A percentile compares a stretch with the other conserved stretches of the same genome.
phyloP scores from a whole-genome alignment of 2,113 vertebrate genomes.

The Anguilla rostrata region DNA sequence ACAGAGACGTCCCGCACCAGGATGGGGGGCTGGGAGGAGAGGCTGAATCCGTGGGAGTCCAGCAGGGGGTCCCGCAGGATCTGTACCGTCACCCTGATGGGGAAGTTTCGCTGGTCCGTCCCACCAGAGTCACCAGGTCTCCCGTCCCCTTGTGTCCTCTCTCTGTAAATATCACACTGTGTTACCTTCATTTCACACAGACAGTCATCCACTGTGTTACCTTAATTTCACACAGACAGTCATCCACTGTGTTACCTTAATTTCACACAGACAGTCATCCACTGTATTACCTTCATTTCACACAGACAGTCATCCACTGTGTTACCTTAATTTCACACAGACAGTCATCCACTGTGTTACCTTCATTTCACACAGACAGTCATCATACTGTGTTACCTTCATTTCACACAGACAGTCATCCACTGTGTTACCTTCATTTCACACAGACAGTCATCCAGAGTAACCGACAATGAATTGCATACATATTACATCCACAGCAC shows the following conservation, averaged over 20 bases:
- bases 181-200: not conserved
- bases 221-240: no score
- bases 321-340: not conserved
- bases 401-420: no score
- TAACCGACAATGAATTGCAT: no score
- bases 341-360: no score
- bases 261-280: no score
- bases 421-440: not conserved
- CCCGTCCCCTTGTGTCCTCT: conserved; percentile 59
- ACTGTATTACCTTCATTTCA: not conserved
- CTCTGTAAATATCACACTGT: conserved; percentile 47
- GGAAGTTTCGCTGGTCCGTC: conserved; percentile 63
- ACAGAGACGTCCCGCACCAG: conserved; percentile 65
- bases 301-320: no score
- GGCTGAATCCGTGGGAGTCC: conserved; percentile 65
- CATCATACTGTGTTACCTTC: no score
- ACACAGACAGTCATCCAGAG: no score
- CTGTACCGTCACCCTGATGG: conserved; percentile 65
- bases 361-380: no score
- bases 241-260: no score
- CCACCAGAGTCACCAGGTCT: conserved; percentile 49
- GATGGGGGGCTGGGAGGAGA: conserved; percentile 62
- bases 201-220: no score
- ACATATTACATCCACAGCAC: no score
- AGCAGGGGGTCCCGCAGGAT: conserved; percentile 58